A percentile compares a stretch with the other conserved stretches of the same genome.
These are phyloP conservation scores for Tachina lurida DNA, from an alignment of 2,888 invertebrate species.

Conservation along the genomic window DNA sequence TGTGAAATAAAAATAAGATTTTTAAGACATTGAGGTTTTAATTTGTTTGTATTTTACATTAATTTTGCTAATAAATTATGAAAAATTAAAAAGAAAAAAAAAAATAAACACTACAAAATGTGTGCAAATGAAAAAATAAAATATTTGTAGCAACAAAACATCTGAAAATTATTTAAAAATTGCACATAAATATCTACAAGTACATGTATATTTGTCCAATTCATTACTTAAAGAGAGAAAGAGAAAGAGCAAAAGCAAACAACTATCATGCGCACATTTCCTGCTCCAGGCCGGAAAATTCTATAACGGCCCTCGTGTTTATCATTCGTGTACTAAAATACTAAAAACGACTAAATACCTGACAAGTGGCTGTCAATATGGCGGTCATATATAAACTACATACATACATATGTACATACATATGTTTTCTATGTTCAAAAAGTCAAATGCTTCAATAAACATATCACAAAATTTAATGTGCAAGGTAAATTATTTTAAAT, in stretches of 20 bases:
- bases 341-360: not conserved
- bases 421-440: not conserved
- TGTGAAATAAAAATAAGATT: slow-evolving; percentile 14
- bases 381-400: slow-evolving; percentile 22
- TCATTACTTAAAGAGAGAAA: not conserved
- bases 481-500: slow-evolving; percentile 38
- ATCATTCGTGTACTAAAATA: not conserved
- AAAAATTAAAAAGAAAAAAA: not conserved
- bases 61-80: slow-evolving; percentile 53
- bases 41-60: slow-evolving; percentile 44
- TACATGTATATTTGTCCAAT: not conserved
- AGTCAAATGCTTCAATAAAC: slow-evolving; percentile 39
- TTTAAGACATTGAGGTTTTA: slow-evolving; percentile 50
- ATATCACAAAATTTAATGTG: slow-evolving; percentile 41
- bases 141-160: not conserved
- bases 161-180: not conserved
- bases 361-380: slow-evolving; percentile 52
- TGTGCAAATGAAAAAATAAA: not conserved
- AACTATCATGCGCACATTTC: no score
- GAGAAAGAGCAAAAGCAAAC: not conserved
- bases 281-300: not conserved
- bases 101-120: not conserved
- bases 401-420: not conserved
- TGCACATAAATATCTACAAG: not conserved
- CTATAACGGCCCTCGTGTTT: not conserved